phyloP scores from a whole-genome alignment of 2,797 vertebrate genomes.

The Amblyraja radiata region DNA sequence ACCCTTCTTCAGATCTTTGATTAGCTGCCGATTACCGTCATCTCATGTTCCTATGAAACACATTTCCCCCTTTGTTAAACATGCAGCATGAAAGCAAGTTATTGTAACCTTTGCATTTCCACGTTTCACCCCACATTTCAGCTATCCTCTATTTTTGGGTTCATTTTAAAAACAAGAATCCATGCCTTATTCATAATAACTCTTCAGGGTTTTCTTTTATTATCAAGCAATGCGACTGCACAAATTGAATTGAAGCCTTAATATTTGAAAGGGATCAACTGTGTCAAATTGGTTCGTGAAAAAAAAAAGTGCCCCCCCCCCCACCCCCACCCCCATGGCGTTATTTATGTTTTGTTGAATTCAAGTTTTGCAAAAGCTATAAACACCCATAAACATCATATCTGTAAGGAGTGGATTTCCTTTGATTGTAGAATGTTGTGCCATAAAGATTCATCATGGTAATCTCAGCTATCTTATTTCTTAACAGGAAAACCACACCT shows the following conservation, averaged over 20 bases:
- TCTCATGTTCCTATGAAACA: neutral
- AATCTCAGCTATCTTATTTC: neutral
- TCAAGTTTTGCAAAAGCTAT: neutral
- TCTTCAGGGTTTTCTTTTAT: neutral
- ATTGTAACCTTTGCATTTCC: neutral
- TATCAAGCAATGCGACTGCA: neutral
- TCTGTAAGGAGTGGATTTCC: neutral
- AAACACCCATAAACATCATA: neutral
- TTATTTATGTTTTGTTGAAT: neutral
- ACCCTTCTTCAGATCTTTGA: neutral
- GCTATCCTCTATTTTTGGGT: neutral
- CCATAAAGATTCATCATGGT: neutral
- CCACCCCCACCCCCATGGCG: neutral
- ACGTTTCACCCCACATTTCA: neutral
- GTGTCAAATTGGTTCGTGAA: neutral
- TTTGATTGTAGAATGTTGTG: neutral
- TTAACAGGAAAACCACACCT: conserved; percentile 19
- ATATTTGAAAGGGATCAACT: neutral
- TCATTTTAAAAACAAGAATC: neutral
- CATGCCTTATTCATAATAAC: neutral
- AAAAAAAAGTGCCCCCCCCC: neutral
- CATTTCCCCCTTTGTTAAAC: neutral
- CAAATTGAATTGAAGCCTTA: neutral
- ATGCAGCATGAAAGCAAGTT: no score
- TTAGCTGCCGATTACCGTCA: neutral